Percentiles rank a stretch among this genome's conserved stretches.
Evolutionary conservation across 2,888 invertebrate genomes (phyloP).

Genomic region (Dromius quadrimaculatus): DNA sequence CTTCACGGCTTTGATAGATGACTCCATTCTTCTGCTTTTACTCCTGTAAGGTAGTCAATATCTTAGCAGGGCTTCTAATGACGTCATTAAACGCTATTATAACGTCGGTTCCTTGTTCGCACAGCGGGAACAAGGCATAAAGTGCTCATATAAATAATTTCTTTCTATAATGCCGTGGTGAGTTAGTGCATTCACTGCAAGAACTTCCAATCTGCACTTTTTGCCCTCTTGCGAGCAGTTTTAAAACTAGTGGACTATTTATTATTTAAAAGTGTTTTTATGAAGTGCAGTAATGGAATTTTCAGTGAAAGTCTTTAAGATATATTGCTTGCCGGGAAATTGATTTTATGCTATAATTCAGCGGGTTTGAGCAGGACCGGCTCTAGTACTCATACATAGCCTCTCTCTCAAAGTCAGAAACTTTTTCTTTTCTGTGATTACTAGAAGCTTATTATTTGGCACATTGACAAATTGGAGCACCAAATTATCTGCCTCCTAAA

Average conservation of each 20-base stretch:
- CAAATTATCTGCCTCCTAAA: too few relatives aligned
- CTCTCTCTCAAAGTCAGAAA: too few relatives aligned
- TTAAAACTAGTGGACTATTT: neutral
- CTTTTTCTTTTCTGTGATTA: too few relatives aligned
- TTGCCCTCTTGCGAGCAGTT: neutral
- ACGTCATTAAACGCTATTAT: slow-evolving; percentile 50
- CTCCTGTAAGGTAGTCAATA: slow-evolving; percentile 49
- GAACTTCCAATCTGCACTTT: neutral
- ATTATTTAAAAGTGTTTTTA: slow-evolving; percentile 18
- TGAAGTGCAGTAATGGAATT: slow-evolving; percentile 11
- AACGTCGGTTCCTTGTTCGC: slow-evolving; percentile 44
- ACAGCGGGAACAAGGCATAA: slow-evolving; percentile 40
- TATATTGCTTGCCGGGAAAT: neutral
- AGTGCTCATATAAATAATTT: slow-evolving; percentile 51
- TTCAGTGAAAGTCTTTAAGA: neutral
- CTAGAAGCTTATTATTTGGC: too few relatives aligned
- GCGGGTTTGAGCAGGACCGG: too few relatives aligned
- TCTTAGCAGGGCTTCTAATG: slow-evolving; percentile 51
- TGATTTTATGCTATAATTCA: too few relatives aligned
- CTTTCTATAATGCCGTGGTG: slow-evolving; percentile 30
- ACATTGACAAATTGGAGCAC: too few relatives aligned
- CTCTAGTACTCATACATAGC: too few relatives aligned
- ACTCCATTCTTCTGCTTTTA: slow-evolving; percentile 43
- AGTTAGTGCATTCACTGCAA: slow-evolving; percentile 11
- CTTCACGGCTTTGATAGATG: slow-evolving; percentile 47